Conservation (phyloP, 1,140 invertebrate species). For the Spodoptera frugiperda region DNA sequence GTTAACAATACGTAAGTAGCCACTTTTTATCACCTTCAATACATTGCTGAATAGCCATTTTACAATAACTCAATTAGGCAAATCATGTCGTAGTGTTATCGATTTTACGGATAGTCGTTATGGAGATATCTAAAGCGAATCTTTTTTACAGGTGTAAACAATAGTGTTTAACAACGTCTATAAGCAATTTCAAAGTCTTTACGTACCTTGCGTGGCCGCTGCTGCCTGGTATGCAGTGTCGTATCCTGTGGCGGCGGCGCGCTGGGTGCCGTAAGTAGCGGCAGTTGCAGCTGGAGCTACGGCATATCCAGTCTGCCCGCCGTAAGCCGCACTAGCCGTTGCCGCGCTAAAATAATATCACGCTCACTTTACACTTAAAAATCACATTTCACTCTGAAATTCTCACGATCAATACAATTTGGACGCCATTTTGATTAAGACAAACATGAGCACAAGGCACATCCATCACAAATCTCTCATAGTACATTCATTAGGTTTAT, state of each 20-base stretch:
- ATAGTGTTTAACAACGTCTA: not conserved
- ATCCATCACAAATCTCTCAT: constrained; percentile 51
- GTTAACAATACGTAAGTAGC: not conserved
- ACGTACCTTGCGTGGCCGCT: constrained; percentile 90
- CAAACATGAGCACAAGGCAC: constrained; percentile 74
- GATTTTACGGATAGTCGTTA: constrained; percentile 40
- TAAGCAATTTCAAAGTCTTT: constrained; percentile 52
- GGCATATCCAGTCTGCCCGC: constrained; percentile 93
- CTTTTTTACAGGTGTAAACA: constrained; percentile 44
- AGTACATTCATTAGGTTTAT: constrained; percentile 10
- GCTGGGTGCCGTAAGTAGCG: constrained; percentile 92
- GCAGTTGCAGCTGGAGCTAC: constrained; percentile 92
- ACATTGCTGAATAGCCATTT: not conserved
- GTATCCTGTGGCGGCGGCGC: constrained; percentile 91
- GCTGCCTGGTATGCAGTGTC: constrained; percentile 92
- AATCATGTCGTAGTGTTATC: constrained; percentile 49
- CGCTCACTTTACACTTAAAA: constrained; percentile 51
- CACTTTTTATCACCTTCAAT: not conserved
- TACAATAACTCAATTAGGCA: constrained; percentile 32
- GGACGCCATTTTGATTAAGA: constrained; percentile 82
- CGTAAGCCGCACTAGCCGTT: constrained; percentile 91
- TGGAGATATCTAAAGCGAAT: not conserved
- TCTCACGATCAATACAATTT: constrained; percentile 75
- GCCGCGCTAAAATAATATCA: constrained; percentile 82
- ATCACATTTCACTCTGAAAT: constrained; percentile 53